Percentiles rank a stretch among this genome's conserved stretches.
Conservation (phyloP, 2,797 vertebrate genomes). For the Knipowitschia caucasica region DNA sequence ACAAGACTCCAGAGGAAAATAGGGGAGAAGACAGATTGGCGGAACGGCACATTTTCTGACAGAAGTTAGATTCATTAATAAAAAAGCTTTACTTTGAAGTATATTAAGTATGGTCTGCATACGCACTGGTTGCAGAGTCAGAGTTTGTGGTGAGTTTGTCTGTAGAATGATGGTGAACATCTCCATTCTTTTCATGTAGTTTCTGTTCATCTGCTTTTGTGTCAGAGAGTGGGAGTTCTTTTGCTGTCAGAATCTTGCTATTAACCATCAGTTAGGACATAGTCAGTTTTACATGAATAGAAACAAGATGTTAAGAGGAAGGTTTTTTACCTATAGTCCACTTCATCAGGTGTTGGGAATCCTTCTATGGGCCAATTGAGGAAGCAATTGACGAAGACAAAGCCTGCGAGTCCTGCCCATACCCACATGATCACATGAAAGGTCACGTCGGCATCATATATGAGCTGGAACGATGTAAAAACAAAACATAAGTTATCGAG, state of each 20-base stretch:
- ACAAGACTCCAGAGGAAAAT: constrained; percentile 91
- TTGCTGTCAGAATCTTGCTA: constrained; percentile 77
- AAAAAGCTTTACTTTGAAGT: not conserved
- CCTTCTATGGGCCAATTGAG: constrained; percentile 85
- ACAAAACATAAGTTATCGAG: not conserved
- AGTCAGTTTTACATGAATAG: not conserved
- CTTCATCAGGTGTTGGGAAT: constrained; percentile 84
- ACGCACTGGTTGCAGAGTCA: constrained; percentile 53
- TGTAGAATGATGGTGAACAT: constrained; percentile 45
- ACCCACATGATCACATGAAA: constrained; percentile 85
- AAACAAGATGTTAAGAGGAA: not conserved
- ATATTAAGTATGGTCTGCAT: not conserved
- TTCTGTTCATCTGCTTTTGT: constrained; percentile 63
- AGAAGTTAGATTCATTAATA: not conserved
- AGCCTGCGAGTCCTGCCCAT: constrained; percentile 81
- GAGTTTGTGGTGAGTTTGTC: constrained; percentile 58
- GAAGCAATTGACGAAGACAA: constrained; percentile 85
- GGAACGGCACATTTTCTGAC: constrained; percentile 73
- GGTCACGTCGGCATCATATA: constrained; percentile 80
- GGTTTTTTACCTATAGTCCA: constrained; percentile 76
- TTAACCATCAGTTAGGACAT: not conserved
- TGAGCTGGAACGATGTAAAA: constrained; percentile 66
- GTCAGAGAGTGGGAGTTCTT: constrained; percentile 54
- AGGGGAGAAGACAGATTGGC: constrained; percentile 82
- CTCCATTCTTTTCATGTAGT: constrained; percentile 69